Conservation (phyloP, 2,113 vertebrate species). For the Oriolus oriolus region DNA sequence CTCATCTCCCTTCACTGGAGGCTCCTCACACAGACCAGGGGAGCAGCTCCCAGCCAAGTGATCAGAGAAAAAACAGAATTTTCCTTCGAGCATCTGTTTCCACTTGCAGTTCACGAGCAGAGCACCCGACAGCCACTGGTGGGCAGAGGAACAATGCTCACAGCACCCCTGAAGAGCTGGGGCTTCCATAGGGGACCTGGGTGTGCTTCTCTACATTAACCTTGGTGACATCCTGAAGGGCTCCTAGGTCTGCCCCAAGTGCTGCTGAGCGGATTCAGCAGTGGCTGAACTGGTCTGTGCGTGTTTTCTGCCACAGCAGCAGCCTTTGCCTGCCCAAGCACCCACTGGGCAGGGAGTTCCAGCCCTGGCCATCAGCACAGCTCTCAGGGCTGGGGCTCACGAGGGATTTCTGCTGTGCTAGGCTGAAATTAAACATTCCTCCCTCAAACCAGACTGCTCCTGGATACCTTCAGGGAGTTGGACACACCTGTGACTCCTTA, state of each 20-base stretch:
- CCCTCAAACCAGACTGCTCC: not conserved
- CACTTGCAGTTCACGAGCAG: not conserved
- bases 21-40: not conserved
- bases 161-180: not conserved
- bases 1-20: not conserved
- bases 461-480: not conserved
- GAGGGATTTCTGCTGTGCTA: not conserved
- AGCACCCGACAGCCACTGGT: fast-evolving
- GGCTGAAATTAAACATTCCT: not conserved
- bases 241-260: not conserved
- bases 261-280: not conserved
- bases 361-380: not conserved
- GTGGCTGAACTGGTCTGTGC: not conserved
- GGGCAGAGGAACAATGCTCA: not conserved
- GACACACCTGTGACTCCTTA: not conserved
- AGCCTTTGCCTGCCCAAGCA: not conserved
- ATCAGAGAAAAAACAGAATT: not conserved
- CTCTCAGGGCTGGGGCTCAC: not conserved
- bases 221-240: not conserved
- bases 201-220: not conserved
- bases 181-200: fast-evolving
- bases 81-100: not conserved
- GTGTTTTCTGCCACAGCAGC: not conserved
- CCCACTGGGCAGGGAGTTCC: not conserved
- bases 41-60: not conserved